Base-by-base conservation (phyloP, 2,888 invertebrate species). In the Hoplodrina ambigua region DNA sequence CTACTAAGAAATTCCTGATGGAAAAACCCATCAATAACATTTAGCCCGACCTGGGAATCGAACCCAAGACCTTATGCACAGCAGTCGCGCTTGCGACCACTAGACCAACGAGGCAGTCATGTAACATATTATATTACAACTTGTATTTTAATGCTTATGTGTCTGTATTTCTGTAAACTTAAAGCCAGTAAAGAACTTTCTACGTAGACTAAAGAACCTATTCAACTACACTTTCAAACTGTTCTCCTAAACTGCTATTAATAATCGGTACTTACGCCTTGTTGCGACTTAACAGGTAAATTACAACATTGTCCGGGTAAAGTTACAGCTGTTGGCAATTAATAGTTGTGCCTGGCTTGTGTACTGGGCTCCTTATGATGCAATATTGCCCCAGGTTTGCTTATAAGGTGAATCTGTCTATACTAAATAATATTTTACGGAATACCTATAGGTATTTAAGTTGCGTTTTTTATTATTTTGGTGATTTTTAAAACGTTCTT, bases 261-360 rank as follows among this genome's bases (percentile, higher is more conserved):
- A 86, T 82, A 83, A 82, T 68, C 41, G 20, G 67, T 73, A 77
- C 75, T 75, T 80, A 72, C 58, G 80, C 69, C 69, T 75, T 19
- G 72, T 62, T 67, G 72, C 58, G 77, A 82, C 74, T 76, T 79
- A 62, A 65, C 83, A 81, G 68, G 81, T 85, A 81, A 80, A 81
- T 85, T 78, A 83, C 69, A 80, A 64, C 65, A 73, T 41, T 77
- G 69, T 54, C 52, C 10, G 30, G 58, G 44, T 59, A 70, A 68
- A 81, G 72, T 80, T 78, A 78, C 73, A 72, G 66, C 75, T 70
- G 65, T 75, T 73, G n/a, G 70, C 62, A 80, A 86, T 84, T 85
- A 84, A 85, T 86, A 84, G 73, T 80, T 78, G 49, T 58, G 56
- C 63, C 74, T 37, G n/a, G 30, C 55, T 72, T 54, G 58, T 69